phyloP scores from a whole-genome alignment of 2,113 vertebrate species.

The Eurypyga helias region DNA sequence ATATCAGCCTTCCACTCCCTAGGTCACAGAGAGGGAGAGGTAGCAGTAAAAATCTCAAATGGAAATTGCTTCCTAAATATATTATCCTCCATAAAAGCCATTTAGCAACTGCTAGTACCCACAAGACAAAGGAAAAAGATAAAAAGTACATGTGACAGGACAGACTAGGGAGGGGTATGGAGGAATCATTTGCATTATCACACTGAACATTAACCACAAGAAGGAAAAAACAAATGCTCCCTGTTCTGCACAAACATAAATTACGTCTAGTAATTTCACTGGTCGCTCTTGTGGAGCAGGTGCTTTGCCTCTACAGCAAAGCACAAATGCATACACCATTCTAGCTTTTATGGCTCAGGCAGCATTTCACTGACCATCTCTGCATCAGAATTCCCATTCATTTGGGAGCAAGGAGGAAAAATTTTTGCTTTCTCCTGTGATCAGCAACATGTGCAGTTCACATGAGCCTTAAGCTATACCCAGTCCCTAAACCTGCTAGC shows the following conservation, averaged over 20 bases:
- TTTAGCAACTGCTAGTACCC: constrained; percentile 71
- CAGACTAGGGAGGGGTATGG: background rate
- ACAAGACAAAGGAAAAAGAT: constrained; percentile 65
- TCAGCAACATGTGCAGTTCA: background rate
- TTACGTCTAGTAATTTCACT: constrained; percentile 71
- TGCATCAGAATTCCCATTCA: background rate
- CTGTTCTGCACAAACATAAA: constrained; percentile 74
- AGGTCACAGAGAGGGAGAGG: constrained; percentile 51
- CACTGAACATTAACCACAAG: constrained; percentile 77
- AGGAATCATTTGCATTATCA: constrained; percentile 71
- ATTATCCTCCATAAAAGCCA: constrained; percentile 72
- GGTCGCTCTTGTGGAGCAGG: constrained; percentile 67
- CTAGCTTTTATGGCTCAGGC: constrained; percentile 27
- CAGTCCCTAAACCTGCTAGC: background rate
- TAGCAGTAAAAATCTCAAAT: constrained; percentile 66
- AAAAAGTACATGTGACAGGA: constrained; percentile 39
- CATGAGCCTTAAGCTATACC: background rate
- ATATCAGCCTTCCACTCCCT: constrained; percentile 61
- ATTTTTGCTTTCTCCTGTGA: background rate
- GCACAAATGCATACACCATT: constrained; percentile 5
- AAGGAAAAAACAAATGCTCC: constrained; percentile 72
- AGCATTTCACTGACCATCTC: constrained; percentile 6
- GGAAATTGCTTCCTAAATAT: constrained; percentile 74
- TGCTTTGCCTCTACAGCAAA: constrained; percentile 51
- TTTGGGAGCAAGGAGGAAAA: background rate